A percentile compares a stretch with the other conserved stretches of the same genome.
These are phyloP conservation scores for Macheiramphus alcinus DNA, from an alignment of 2,113 vertebrate species.

Conservation along the genomic window DNA sequence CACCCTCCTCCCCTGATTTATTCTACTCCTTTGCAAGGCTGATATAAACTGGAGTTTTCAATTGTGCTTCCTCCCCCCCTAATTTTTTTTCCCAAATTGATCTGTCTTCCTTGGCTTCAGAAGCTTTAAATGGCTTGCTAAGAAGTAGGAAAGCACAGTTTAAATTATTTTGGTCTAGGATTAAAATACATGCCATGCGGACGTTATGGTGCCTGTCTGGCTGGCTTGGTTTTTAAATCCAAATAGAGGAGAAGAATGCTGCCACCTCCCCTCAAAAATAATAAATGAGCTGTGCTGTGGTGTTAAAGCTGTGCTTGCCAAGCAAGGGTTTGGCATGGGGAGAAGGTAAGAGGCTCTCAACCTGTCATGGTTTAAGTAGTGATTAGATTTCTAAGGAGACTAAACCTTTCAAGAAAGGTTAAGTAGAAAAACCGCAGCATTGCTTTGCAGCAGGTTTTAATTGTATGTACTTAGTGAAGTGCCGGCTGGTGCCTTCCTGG, in stretches of 20 bases:
- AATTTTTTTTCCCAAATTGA: neutral
- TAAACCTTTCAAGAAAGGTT: neutral
- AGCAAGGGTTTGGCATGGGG: neutral
- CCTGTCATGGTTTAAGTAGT: neutral
- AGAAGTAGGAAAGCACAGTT: constrained; percentile 7
- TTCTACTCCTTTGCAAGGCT: neutral
- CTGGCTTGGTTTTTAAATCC: constrained; percentile 25
- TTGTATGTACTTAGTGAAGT: fast-evolving
- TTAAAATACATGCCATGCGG: constrained; percentile 34
- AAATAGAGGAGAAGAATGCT: constrained; percentile 66
- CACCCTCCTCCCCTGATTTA: neutral
- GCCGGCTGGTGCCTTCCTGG: neutral
- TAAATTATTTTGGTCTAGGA: constrained; percentile 32
- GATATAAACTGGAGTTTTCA: neutral
- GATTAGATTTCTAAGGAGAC: neutral
- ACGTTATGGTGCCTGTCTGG: constrained; percentile 18
- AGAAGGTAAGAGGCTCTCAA: neutral
- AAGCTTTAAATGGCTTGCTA: neutral
- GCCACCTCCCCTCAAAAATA: constrained; percentile 27
- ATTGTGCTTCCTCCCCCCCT: neutral
- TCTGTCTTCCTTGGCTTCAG: neutral
- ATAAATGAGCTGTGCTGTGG: neutral
- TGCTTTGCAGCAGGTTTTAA: neutral
- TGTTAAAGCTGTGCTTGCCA: neutral
- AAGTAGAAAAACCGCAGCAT: neutral